Conservation (phyloP, 2,797 vertebrate genomes). For the Decapterus maruadsi region DNA sequence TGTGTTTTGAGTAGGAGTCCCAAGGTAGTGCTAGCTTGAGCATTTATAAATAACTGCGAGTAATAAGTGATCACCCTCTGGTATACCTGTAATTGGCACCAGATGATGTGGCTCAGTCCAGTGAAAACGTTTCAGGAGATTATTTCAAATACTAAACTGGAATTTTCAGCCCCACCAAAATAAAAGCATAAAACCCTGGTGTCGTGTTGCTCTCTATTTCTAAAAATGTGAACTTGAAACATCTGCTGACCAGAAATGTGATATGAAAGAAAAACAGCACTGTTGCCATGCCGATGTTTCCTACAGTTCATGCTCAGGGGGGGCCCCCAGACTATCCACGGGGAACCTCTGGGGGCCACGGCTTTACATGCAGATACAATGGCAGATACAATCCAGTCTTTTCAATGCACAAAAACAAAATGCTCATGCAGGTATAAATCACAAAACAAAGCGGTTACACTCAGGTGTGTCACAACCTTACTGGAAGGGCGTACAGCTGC, state of each 20-base stretch:
- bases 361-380: slow-evolving; percentile 18
- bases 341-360: not conserved
- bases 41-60: not conserved
- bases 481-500: not conserved
- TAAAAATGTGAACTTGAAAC: not conserved
- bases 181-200: not conserved
- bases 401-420: slow-evolving; percentile 13
- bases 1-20: not conserved
- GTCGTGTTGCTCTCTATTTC: not conserved
- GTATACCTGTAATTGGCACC: not conserved
- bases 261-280: not conserved
- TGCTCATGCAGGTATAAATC: slow-evolving; percentile 20
- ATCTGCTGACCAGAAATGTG: not conserved
- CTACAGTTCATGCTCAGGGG: slow-evolving; percentile 1
- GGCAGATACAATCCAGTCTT: not conserved
- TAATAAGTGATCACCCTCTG: not conserved
- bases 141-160: not conserved
- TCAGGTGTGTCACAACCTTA: slow-evolving; percentile 10
- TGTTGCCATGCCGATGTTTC: slow-evolving; percentile 2
- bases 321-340: not conserved
- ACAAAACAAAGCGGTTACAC: not conserved
- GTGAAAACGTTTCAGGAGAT: not conserved
- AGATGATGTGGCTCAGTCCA: not conserved
- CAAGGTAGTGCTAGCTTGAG: not conserved
- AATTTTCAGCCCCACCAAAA: not conserved